Base-by-base conservation (phyloP, 2,888 invertebrate species). In the Neuroscelio doddi region DNA sequence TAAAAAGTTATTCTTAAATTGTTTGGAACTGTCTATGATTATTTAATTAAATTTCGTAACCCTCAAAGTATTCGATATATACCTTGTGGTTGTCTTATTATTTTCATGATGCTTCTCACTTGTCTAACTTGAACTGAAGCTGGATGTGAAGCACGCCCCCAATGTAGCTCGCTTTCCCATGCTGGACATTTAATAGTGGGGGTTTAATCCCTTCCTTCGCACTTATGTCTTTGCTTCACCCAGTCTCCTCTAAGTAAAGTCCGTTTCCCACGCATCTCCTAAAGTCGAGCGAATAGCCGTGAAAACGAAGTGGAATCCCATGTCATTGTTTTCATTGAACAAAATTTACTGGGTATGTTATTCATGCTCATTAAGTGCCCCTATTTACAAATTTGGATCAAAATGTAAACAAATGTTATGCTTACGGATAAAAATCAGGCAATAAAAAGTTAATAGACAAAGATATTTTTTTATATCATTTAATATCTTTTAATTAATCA, bases 41-140 rank as follows among this genome's bases (percentile, higher is more conserved):
- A n/a, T n/a, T n/a, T n/a, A n/a, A n/a, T n/a, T n/a, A n/a, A n/a
- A n/a, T n/a, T n/a, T n/a, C n/a, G n/a, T n/a, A n/a, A n/a, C n/a
- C n/a, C n/a, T n/a, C n/a, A n/a, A n/a, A n/a, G n/a, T n/a, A n/a
- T n/a, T n/a, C 9, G 12, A 7, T 12, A 15, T 15, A 15, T 4
- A 17, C 51, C 56, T 61, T 52, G 36, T 53, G 58, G 58, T 42
- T 52, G 21, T 42, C 58, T 47, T 57, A 50, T 62, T 50, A 58
- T 51, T 36, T 58, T 62, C 58, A 64, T 52, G 64, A 64, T 62
- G 64, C 69, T 63, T 71, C 65, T 69, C 74, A 73, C 74, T 77
- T 78, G 82, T 78, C 75, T 73, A 74, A 79, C 74, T 79, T 78
- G 75, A 68, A 82, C 82, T 81, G 82, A 80, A 73, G 72, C 76